Percentiles rank a stretch among this genome's conserved stretches.
Conservation (phyloP, 2,797 vertebrate genomes). For the Ibycter americanus region DNA sequence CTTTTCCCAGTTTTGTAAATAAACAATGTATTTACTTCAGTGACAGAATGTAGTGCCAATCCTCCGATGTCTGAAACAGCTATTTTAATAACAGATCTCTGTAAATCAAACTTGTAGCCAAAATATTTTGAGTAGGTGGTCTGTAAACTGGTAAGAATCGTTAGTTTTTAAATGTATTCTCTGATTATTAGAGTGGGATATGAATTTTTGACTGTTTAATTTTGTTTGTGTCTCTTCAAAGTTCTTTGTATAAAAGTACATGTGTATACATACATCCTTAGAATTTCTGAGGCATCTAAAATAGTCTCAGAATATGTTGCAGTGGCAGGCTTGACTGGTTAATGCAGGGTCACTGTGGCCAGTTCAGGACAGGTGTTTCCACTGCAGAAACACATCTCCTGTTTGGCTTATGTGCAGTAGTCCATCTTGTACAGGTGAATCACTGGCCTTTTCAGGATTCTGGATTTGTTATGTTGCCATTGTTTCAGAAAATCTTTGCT, state of each 20-base stretch:
- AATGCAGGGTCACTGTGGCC: background rate
- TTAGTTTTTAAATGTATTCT: background rate
- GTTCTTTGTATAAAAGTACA: background rate
- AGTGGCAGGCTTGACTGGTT: background rate
- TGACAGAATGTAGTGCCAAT: background rate
- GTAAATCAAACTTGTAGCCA: background rate
- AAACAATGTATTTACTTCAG: background rate
- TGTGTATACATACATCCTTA: background rate
- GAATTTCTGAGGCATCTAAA: background rate
- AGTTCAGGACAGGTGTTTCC: background rate
- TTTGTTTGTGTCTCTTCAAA: background rate
- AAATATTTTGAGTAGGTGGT: background rate
- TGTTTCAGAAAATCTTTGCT: background rate
- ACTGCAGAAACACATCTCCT: background rate
- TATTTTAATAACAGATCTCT: background rate
- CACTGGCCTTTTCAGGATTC: background rate
- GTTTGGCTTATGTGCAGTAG: background rate
- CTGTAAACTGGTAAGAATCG: background rate
- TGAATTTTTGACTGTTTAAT: background rate
- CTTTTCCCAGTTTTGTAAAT: background rate
- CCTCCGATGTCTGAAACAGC: background rate
- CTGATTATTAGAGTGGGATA: background rate
- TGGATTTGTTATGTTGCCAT: background rate
- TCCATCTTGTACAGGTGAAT: background rate
- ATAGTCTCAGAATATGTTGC: background rate